Base-by-base conservation (phyloP, 1,140 invertebrate species). In the Dermatophagoides farinae region DNA sequence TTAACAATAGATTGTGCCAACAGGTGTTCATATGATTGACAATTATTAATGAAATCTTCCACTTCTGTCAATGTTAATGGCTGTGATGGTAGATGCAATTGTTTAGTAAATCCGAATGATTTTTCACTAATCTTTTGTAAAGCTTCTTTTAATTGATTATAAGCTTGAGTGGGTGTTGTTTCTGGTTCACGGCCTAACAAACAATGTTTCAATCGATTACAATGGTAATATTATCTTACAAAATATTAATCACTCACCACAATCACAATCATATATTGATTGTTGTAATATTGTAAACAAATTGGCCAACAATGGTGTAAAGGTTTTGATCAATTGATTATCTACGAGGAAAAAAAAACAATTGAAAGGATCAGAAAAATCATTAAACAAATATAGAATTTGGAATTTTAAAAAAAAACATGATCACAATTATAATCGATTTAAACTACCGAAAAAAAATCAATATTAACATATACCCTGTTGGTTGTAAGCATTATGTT, bases 21-120 rank as follows among this genome's bases (percentile, higher is more conserved):
- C 9, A 55, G 22, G 23, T 55, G 53, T 44, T 55, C 53, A 55
- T 55, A 55, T n/a, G 53, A 18, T 14, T 14, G 14, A 55, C 53
- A 55, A 23, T 55, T 44, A n/a, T 23, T 14, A 44, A 55, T n/a
- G n/a, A 18, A 55, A 2, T 31, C 12, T 25, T 55, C 25, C 1
- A 55, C 12, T 12, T 55, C 38, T 25, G 2, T 55, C 41, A 55
- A 25, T 11, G 2, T 55, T 6, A 23, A 23, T 44, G 14, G 38
- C 12, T 25, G 41, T 39, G 53, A 23, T 14, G 23, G 14, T 18
- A 47, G 46, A 31, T 31, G 31, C 8, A 31, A 31, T 31, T 31
- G 31, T 31, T 31, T 31, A 4, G 31, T 31, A 12, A 50, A 23
- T 12, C 9, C 14, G 23, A 55, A 55, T 22, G 53, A 39, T 44